Evolutionary conservation across 2,797 vertebrate species (phyloP).

Genomic region (Psittacula derbiana): DNA sequence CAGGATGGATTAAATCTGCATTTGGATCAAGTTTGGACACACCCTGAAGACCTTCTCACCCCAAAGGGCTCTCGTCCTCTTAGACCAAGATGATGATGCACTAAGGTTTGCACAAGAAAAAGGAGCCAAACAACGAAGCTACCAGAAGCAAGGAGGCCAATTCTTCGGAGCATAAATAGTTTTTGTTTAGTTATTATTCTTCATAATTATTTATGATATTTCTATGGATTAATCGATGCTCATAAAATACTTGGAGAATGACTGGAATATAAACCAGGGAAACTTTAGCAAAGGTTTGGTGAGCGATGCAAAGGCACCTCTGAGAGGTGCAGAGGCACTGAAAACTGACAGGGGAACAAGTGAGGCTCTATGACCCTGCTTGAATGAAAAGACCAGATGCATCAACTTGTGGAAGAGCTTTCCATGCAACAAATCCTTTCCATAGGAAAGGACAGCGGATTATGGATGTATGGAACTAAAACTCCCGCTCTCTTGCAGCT

Average conservation of each 20-base stretch:
- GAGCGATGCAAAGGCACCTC: rapidly evolving
- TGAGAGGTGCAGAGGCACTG: neutral
- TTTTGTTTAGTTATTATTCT: conserved; percentile 58
- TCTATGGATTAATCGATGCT: conserved; percentile 60
- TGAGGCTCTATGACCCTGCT: neutral
- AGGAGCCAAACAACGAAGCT: neutral
- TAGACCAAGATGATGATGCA: neutral
- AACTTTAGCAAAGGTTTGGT: neutral
- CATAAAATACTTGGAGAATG: neutral
- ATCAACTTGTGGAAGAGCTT: neutral
- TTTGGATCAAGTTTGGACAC: neutral
- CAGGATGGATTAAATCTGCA: rapidly evolving
- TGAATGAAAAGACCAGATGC: neutral
- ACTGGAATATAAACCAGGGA: conserved; percentile 10
- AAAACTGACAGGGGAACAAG: rapidly evolving
- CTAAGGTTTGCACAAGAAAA: neutral
- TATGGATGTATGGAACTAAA: neutral
- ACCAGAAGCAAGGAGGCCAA: neutral
- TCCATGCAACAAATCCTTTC: neutral
- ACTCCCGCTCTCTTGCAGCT: neutral
- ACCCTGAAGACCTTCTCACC: neutral
- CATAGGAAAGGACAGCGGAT: neutral
- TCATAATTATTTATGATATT: conserved; percentile 63
- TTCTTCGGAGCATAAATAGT: neutral
- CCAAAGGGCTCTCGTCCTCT: neutral